Base-by-base conservation (phyloP, 2,888 invertebrate species). In the Troides helena region DNA sequence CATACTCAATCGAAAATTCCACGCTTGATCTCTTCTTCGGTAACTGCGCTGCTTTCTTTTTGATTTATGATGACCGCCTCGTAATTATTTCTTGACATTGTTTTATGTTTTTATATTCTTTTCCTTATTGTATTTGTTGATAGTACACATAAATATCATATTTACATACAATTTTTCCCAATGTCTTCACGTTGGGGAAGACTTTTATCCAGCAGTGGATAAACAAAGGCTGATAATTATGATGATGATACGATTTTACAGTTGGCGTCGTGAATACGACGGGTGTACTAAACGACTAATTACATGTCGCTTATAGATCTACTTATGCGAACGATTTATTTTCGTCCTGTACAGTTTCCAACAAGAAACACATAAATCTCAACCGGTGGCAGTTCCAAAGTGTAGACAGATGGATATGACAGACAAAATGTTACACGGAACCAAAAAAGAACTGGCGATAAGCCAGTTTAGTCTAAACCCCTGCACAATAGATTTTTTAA, bases 1-100 rank as follows among this genome's bases (percentile, higher is more conserved):
- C 85, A 86, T 85, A 82, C 83, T 81, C 86, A 85, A 88, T 90
- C 82, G 83, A 82, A 84, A 87, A 90, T 89, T 90, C 85, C 88
- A 85, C 83, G 83, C 84, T 80, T 86, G 88, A 90, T 85, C 81
- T 88, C 90, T 88, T 89, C 87, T 85, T 90, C 81, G 82, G 83
- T 82, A 81, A 81, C 80, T 76, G 76, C 78, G 79, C 80, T 85
- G 84, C 86, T 89, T 89, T 89, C 86, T 84, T 86, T 87, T 87
- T 90, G 86, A 90, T 90, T 90, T 89, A 89, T 84, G 84, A 82
- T 68, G 76, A 76, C 77, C 78, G 78, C 77, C 73, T 77, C 72
- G 79, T 85, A 85, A 86, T 86, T 87, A 83, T 80, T 69, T 59
- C 53, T 75, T 74, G 73, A 75, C 74, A 77, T 82, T 81, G 80